Percentiles rank a stretch among this genome's conserved stretches.
These are phyloP conservation scores for Catocala nupta DNA, from an alignment of 2,888 invertebrate genomes.

Conservation along the genomic window DNA sequence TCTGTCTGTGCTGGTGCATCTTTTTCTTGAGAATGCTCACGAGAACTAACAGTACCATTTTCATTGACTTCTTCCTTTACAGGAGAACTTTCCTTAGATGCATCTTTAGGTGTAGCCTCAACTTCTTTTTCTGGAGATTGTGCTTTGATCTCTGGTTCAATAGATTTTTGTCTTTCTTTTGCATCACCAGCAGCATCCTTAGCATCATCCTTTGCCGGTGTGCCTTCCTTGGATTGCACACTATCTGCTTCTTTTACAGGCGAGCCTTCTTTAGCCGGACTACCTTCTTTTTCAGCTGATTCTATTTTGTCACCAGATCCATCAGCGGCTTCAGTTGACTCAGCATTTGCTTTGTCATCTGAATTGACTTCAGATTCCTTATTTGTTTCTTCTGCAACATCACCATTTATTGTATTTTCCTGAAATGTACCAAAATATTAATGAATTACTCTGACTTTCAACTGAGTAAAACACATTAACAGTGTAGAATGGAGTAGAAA, in stretches of 20 bases:
- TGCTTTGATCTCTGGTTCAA: conserved; percentile 55
- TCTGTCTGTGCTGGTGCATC: conserved; percentile 52
- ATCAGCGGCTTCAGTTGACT: conserved; percentile 34
- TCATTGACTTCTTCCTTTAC: conserved; percentile 72
- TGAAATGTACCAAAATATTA: conserved; percentile 42
- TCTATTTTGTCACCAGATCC: conserved; percentile 50
- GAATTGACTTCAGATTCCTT: conserved; percentile 59
- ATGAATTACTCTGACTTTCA: neutral
- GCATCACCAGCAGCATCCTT: conserved; percentile 44
- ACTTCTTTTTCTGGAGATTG: conserved; percentile 63
- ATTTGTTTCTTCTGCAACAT: conserved; percentile 62
- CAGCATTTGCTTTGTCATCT: conserved; percentile 61
- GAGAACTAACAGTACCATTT: conserved; percentile 80
- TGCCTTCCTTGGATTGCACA: conserved; percentile 56
- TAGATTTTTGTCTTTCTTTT: conserved; percentile 64
- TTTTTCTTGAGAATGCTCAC: conserved; percentile 78
- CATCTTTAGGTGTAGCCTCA: conserved; percentile 58
- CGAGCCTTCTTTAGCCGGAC: conserved; percentile 57
- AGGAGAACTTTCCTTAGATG: conserved; percentile 71
- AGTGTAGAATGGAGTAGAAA: too few species aligned
- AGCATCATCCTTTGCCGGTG: conserved; percentile 59
- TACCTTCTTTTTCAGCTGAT: conserved; percentile 51
- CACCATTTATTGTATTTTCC: conserved; percentile 74
- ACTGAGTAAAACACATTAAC: too few species aligned
- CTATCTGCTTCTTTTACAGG: conserved; percentile 52